These are phyloP conservation scores for Nannospalax galili DNA, from an alignment of 2,113 vertebrate genomes.

Conservation along the genomic window DNA sequence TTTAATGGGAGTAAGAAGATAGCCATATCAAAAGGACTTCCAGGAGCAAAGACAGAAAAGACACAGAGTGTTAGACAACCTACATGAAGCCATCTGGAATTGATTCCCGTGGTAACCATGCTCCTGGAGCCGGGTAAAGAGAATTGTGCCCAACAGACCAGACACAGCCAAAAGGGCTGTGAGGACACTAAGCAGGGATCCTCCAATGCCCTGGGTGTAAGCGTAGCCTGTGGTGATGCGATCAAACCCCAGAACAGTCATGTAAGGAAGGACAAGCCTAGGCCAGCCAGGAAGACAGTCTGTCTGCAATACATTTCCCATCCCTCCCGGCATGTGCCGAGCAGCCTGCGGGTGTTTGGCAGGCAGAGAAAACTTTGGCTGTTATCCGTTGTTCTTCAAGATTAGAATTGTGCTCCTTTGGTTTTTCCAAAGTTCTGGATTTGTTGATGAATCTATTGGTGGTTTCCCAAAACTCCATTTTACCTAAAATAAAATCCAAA, in stretches of 20 bases:
- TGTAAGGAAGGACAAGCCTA: conserved; percentile 91
- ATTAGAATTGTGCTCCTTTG: not conserved
- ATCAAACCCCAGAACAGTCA: conserved; percentile 89
- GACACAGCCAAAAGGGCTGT: conserved; percentile 88
- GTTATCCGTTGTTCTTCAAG: not conserved
- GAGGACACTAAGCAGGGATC: conserved; percentile 90
- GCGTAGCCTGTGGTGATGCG: conserved; percentile 89
- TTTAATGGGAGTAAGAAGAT: conserved; percentile 82
- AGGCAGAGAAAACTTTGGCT: conserved; percentile 79
- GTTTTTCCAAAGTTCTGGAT: conserved; percentile 22
- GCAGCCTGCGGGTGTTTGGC: conserved; percentile 77
- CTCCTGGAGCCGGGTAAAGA: conserved; percentile 88
- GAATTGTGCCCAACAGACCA: conserved; percentile 87
- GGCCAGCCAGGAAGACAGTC: conserved; percentile 87
- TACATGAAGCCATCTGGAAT: conserved; percentile 88
- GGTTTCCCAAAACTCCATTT: conserved; percentile 57
- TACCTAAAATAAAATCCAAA: conserved; percentile 65
- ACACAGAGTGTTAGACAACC: conserved; percentile 88
- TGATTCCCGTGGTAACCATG: conserved; percentile 87
- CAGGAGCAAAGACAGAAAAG: conserved; percentile 89
- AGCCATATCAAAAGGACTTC: conserved; percentile 88
- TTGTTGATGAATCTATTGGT: conserved; percentile 40
- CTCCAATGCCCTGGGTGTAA: conserved; percentile 89
- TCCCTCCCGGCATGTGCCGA: conserved; percentile 84
- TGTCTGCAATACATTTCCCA: conserved; percentile 88